Base-by-base conservation (phyloP, 2,113 vertebrate genomes). In the Chinchilla lanigera region DNA sequence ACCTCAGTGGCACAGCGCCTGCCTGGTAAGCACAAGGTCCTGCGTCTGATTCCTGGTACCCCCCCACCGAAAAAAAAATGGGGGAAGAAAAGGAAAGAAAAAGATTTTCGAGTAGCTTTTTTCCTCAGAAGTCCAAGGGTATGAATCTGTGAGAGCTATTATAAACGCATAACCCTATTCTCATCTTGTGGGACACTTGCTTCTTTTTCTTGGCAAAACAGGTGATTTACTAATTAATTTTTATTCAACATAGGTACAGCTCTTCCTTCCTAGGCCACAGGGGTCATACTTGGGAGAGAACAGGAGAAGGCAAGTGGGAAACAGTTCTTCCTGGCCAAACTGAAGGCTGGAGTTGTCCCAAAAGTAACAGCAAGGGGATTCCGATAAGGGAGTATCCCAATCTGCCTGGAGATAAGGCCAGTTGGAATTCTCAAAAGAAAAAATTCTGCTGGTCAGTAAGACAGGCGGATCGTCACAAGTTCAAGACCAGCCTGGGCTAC, bases 191-290 rank as follows among this genome's bases (percentile, higher is more conserved):
- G 63, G 54, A 86, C 44, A 78, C 16, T 65, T 69, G 30, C 5
- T 90, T 77, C 94, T 82, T 89, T 67, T 89, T 41, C 78, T 87
- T 80, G 50, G 58, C 38, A 78, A 84, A 90, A 90, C 41, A 63
- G 44, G 6, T 86, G 35, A 92, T 73, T 90, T 94, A 92, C 69
- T 95, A 94, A 71, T 73, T 92, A 92, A 93, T 81, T 60, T 17
- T 84, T 41, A 54, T 83, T 90, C 81, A 86, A 6, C 38, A 75
- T 58, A 75, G 8, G 44, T 81, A 35, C 6, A 44, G n/a, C 22
- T 54, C 7, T 92, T 84, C 44, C 41, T 96, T 90, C 54, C 77
- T 71, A 65, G 77, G 35, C 77, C n/a, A 78, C 30, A 90, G 52
- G 24, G 85, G 96, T 75, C 91, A 50, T 84, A 28, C 16, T 56